Evolutionary conservation across 2,888 invertebrate species (phyloP), one percentile per base, ranked within the genome.

Genomic region (Hesperia comma): DNA sequence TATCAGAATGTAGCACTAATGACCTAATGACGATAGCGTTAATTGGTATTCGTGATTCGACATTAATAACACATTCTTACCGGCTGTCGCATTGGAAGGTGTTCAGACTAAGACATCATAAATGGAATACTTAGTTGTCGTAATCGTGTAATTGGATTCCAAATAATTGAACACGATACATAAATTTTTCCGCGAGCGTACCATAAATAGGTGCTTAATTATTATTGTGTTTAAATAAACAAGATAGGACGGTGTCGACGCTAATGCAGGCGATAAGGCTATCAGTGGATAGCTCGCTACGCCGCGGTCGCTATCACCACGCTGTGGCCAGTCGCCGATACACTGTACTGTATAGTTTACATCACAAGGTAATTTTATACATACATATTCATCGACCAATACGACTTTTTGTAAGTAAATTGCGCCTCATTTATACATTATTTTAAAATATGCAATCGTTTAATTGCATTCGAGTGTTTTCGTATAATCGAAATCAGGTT

Each of bases 251-350:
- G 57, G 77, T 74, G 86, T 90, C 88, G 87, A 86, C 88, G 87
- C 79, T 87, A 86, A 88, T 88, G 83, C 78, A 75, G 75, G 77
- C 80, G 91, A 90, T 90, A 90, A 85, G 77, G 81, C 82, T 90
- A 91, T 90, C 90, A 84, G 81, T 55, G 71, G 53, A 63, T 54
- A 61, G 63, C 67, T 70, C 68, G 69, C 63, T 68, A 69, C 57
- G 53, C 64, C 56, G 70, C 68, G 57, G 32, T 67, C 70, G 70
- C 71, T 74, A 75, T 72, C 61, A 69, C 51, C 55, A 49, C 56
- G 43, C 68, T n/a, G 21, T 46, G 41, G n/a, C 61, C 69, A 67
- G 63, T 69, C 71, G 71, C 41, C 69, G 43, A 57, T 63, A 57
- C 57, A 55, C 55, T 46, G 43, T 56, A 54, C 54, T 15, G 21